Base-by-base conservation (phyloP, 1,140 invertebrate species). In the Drosophila bipectinata region DNA sequence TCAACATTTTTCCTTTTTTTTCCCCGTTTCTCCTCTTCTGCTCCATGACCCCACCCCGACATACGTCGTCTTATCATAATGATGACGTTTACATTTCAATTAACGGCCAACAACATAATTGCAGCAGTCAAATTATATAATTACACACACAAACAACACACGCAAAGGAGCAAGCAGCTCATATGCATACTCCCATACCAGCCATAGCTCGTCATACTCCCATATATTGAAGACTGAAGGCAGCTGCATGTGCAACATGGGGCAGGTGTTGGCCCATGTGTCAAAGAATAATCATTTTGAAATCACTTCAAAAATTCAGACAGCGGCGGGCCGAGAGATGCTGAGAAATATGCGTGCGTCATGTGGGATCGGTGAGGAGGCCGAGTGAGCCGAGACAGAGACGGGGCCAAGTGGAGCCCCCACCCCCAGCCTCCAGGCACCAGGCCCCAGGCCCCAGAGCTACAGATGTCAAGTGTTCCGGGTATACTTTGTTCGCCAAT, bases 61-160 rank as follows among this genome's bases (percentile, higher is more conserved):
- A 55, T 26, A 62, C 49, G 77, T 80, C 77, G 52, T 77, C 82
- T 85, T 85, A 85, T 81, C 81, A 75, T 75, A 87, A 85, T 87
- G 82, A 85, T 85, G 82, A 85, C 82, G 82, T 87, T 85, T 85
- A 85, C 82, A 85, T 85, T 85, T 85, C 82, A 85, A 85, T 85
- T 85, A 85, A 87, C 82, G 78, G 56, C 47, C 69, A 87, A 85
- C 82, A 85, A 81, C 82, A 85, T 81, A 85, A 85, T 85, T 85
- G 82, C 82, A 81, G 82, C 81, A 85, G 82, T 87, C 82, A 87
- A 85, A 85, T 85, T 85, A 85, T 87, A 81, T 85, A 85, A 85
- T 85, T 87, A 85, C 80, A 87, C 74, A 81, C 74, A 81, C 82
- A 85, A 77, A 80, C 81, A 76, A 34, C 66, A 37, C 56, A 73